Evolutionary conservation across 1,140 invertebrate genomes (phyloP).

Genomic region (Gonatopus flavifemur): DNA sequence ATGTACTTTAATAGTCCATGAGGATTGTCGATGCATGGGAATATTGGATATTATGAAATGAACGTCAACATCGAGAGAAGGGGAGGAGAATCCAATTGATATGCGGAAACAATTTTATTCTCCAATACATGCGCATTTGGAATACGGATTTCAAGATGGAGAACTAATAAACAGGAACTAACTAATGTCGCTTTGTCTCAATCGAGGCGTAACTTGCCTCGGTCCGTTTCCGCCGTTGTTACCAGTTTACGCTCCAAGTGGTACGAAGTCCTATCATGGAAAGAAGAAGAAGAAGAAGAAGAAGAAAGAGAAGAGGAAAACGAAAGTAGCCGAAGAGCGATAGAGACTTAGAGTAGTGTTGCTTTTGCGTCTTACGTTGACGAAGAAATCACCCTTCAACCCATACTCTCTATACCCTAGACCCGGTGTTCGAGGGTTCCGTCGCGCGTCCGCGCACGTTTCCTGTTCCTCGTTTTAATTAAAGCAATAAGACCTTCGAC

Average conservation of each 20-base stretch:
- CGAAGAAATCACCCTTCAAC: slow-evolving; percentile 11
- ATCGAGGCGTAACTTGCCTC: slow-evolving; percentile 48
- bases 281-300: slow-evolving; percentile 18
- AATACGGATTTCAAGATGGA: too few relatives aligned
- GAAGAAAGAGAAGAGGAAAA: slow-evolving; percentile 15
- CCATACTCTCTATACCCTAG: too few relatives aligned
- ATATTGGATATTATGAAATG: too few relatives aligned
- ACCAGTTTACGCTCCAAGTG: slow-evolving; percentile 53
- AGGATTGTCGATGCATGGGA: too few relatives aligned
- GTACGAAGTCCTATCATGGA: slow-evolving; percentile 53
- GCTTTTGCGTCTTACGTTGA: slow-evolving; percentile 35
- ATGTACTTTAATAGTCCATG: too few relatives aligned
- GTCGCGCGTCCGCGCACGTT: too few relatives aligned
- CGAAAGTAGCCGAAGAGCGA: slow-evolving; percentile 2
- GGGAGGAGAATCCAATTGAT: too few relatives aligned
- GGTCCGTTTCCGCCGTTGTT: slow-evolving; percentile 53
- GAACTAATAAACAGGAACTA: slow-evolving; percentile 49
- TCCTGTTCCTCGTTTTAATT: slow-evolving; percentile 50
- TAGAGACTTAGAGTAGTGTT: slow-evolving; percentile 35
- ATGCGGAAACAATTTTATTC: neutral
- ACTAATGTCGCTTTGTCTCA: slow-evolving; percentile 49
- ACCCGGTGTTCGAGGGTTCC: too few relatives aligned
- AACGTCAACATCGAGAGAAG: too few relatives aligned
- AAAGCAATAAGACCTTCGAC: slow-evolving; percentile 55
- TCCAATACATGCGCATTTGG: neutral